These are phyloP conservation scores for Triplophysa yarkandensis DNA, from an alignment of 2,797 vertebrate genomes.

Conservation along the genomic window DNA sequence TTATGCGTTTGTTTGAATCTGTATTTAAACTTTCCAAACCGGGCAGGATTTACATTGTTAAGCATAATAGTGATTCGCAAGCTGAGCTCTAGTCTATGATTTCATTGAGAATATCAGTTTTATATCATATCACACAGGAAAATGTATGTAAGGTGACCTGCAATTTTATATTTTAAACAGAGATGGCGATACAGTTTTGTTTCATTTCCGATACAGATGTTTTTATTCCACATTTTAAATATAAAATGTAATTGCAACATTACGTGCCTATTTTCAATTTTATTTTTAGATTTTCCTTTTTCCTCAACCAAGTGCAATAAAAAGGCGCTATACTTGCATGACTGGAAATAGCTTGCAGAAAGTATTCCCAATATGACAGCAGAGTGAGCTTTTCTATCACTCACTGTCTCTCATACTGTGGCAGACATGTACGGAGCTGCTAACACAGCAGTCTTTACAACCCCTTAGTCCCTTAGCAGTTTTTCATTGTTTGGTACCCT, in stretches of 20 bases:
- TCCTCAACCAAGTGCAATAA: background rate
- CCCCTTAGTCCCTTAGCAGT: background rate
- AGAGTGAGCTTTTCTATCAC: background rate
- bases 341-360: background rate
- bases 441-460: constrained; percentile 7
- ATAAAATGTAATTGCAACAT: background rate
- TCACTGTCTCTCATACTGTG: constrained; percentile 3
- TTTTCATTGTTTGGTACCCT: background rate
- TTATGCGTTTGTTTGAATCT: no score
- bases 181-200: no score
- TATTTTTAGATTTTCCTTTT: background rate
- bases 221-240: background rate
- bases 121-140: no score
- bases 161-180: no score
- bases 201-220: background rate
- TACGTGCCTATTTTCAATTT: background rate
- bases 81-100: no score
- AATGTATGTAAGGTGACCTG: no score
- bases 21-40: no score
- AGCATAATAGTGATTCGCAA: no score
- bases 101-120: no score
- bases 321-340: background rate
- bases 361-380: background rate
- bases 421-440: background rate
- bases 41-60: no score